Evolutionary conservation across 1,140 invertebrate genomes (phyloP).

Genomic region (Semibalanus balanoides): DNA sequence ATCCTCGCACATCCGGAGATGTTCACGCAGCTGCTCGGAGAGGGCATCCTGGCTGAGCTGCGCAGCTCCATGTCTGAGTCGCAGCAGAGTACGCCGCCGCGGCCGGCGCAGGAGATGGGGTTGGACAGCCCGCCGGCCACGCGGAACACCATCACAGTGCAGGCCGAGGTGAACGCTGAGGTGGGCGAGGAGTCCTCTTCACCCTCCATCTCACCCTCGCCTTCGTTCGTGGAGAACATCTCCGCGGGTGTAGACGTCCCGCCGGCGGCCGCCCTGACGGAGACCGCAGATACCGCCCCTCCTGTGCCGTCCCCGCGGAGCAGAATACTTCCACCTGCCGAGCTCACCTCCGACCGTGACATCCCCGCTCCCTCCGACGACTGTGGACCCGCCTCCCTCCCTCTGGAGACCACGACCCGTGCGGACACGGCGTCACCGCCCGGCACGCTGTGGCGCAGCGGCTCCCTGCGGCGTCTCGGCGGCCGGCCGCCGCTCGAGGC

Average conservation of each 20-base stretch:
- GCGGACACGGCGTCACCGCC: no score
- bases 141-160: not conserved
- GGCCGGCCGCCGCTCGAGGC: not conserved
- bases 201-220: no score
- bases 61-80: not conserved
- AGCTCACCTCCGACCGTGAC: not conserved
- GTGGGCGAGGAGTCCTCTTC: not conserved
- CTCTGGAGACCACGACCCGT: not conserved
- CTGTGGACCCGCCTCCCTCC: not conserved
- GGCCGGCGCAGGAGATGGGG: no score
- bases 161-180: not conserved
- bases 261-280: no score
- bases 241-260: no score
- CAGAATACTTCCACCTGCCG: not conserved
- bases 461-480: not conserved
- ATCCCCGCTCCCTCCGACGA: not conserved
- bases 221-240: no score
- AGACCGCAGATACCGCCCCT: no score
- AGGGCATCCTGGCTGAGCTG: not conserved
- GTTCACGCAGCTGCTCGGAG: constrained; percentile 4
- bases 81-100: not conserved
- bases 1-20: constrained; percentile 28
- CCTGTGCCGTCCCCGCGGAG: no score
- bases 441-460: not conserved
- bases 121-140: no score